These are phyloP conservation scores for Tyria jacobaeae DNA, from an alignment of 2,888 invertebrate genomes.

Conservation along the genomic window DNA sequence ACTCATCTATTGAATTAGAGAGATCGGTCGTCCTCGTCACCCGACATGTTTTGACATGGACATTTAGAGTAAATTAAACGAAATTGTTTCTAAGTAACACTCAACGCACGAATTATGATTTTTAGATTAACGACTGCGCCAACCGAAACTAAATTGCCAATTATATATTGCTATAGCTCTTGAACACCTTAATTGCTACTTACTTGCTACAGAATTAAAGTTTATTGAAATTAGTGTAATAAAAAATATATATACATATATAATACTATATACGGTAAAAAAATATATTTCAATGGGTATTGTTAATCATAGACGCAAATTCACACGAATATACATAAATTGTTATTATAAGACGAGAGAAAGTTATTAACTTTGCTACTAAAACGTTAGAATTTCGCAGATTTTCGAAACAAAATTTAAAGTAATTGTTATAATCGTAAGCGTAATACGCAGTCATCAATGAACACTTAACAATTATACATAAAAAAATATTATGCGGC, in stretches of 20 bases:
- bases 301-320: too few species aligned
- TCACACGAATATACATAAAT: too few species aligned
- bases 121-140: slow-evolving; percentile 28
- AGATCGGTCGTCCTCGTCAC: slow-evolving; percentile 21
- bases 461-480: neutral
- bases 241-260: too few species aligned
- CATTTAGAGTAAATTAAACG: slow-evolving; percentile 37
- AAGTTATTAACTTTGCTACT: too few species aligned
- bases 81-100: slow-evolving; percentile 32
- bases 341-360: too few species aligned
- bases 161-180: slow-evolving; percentile 20
- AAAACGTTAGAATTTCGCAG: too few species aligned
- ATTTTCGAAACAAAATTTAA: too few species aligned
- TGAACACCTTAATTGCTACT: too few species aligned
- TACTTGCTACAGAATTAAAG: too few species aligned
- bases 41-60: slow-evolving; percentile 33
- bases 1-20: slow-evolving; percentile 40
- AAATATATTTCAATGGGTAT: too few species aligned
- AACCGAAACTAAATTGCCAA: slow-evolving; percentile 34
- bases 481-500: neutral
- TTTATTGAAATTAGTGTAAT: slow-evolving; percentile 15
- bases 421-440: too few species aligned
- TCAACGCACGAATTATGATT: slow-evolving; percentile 35
- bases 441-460: neutral
- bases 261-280: too few species aligned